A percentile compares a stretch with the other conserved stretches of the same genome.
Evolutionary conservation across 2,113 vertebrate genomes (phyloP).

Genomic region (Ictalurus punctatus): DNA sequence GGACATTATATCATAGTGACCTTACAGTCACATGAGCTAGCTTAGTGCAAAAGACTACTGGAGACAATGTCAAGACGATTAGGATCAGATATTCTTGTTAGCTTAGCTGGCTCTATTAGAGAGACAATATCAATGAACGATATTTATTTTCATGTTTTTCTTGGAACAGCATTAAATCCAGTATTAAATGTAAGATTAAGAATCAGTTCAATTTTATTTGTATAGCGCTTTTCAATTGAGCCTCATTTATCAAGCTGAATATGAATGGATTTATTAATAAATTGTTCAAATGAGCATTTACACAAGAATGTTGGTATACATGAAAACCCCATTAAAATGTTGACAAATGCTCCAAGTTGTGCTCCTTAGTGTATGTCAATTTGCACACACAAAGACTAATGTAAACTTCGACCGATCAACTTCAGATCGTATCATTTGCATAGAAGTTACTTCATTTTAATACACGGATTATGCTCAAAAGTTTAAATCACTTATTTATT

Average conservation of each 20-base stretch:
- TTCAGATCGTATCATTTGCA: not conserved
- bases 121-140: not conserved
- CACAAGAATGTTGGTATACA: not conserved
- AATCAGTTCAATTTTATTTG: not conserved
- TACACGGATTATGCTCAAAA: not conserved
- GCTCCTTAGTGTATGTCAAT: too few relatives aligned
- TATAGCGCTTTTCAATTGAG: not conserved
- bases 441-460: not conserved
- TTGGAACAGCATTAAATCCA: not conserved
- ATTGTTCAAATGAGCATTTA: too few relatives aligned
- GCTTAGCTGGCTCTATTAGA: not conserved
- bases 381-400: not conserved
- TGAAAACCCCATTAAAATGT: not conserved
- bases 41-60: not conserved
- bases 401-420: not conserved
- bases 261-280: not conserved
- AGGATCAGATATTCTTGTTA: not conserved
- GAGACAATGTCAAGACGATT: not conserved
- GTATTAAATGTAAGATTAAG: not conserved
- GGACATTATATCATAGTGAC: not conserved
- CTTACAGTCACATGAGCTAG: not conserved
- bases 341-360: not conserved
- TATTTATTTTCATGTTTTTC: not conserved
- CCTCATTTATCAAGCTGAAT: not conserved
- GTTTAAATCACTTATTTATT: not conserved